Conservation (phyloP, 2,113 vertebrate genomes). For the Myxocyprinus asiaticus region DNA sequence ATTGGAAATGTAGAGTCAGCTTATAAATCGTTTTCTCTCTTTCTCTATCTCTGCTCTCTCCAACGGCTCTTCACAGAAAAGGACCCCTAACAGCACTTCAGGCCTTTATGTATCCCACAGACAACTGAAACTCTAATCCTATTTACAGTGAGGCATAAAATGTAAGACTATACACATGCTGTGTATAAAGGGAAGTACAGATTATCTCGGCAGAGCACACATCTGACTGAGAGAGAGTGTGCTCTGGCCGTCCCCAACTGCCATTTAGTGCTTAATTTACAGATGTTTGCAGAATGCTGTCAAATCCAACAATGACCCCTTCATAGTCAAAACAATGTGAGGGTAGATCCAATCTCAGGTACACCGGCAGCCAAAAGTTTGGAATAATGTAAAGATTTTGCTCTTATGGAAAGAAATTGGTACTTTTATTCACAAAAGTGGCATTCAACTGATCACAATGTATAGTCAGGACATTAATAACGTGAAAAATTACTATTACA, state of each 20-base stretch:
- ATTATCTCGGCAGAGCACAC: constrained; percentile 51
- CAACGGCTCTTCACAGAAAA: constrained; percentile 65
- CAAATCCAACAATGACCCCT: not conserved
- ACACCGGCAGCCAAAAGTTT: too few relatives aligned
- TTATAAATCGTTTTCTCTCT: constrained; percentile 44
- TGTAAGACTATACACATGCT: constrained; percentile 67
- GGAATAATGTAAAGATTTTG: too few relatives aligned
- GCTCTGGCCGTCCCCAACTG: not conserved
- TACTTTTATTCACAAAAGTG: too few relatives aligned
- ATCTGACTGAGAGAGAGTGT: constrained; percentile 33
- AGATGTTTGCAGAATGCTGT: not conserved
- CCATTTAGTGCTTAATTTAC: not conserved
- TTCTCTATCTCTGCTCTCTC: constrained; percentile 53
- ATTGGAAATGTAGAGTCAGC: constrained; percentile 51
- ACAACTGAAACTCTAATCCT: constrained; percentile 71
- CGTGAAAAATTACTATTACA: too few relatives aligned
- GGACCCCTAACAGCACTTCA: constrained; percentile 53
- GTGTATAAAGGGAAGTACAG: constrained; percentile 62
- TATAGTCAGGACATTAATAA: too few relatives aligned
- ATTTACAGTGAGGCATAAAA: constrained; percentile 68
- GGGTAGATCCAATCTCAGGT: constrained; percentile 7
- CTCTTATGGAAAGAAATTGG: too few relatives aligned
- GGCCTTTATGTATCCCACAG: constrained; percentile 61
- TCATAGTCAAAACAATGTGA: not conserved
- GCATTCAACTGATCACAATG: too few relatives aligned